Base-by-base conservation (phyloP, 1,140 invertebrate genomes). In the Diachasma alloeum region DNA sequence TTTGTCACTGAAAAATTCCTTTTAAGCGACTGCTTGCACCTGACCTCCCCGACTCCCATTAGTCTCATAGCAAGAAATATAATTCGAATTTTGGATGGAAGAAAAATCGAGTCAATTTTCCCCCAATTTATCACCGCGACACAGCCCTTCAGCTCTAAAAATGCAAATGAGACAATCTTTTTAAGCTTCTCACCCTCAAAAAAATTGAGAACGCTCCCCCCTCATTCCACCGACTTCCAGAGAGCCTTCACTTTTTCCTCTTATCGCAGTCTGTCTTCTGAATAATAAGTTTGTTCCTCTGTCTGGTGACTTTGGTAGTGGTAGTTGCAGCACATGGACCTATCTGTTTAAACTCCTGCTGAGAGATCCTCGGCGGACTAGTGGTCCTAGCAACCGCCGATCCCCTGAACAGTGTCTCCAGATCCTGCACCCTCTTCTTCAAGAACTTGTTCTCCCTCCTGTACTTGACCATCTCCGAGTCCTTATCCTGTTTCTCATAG, bases 241-340 rank as follows among this genome's bases (percentile, higher is more conserved):
- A 36, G 15, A 26, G 1, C 15, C 26, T 9, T 68, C 59, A 86
- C 22, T 86, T 87, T 48, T 85, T 85, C 59, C 79, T 80, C 9
- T 85, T 84, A 39, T 87, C 84, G 72, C 77, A 81, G 53, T 85
- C 82, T 19, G 86, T 92, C 82, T 94, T 93, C 75, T 94, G 92
- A 82, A 95, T 94, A 74, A 95, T 93, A 9, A 95, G 90, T 85
- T 95, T 95, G 85, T 95, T 95, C 81, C 93, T 93, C 80, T 95
- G 91, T 76, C 94, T 92, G 11, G 94, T 95, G 5, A 95, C 93
- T 85, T 93, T 94, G 1, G 94, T 94, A 36, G 92, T 92, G 0
- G 92, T 91, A 0, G 91, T 81, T 66, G 90, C 90, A 15, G 90
- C 91, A 24, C 91, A 81, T 11, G 69, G 69, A 3, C 82, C 77